Evolutionary conservation across 2,113 vertebrate genomes (phyloP).

Genomic region (Aegypius monachus): DNA sequence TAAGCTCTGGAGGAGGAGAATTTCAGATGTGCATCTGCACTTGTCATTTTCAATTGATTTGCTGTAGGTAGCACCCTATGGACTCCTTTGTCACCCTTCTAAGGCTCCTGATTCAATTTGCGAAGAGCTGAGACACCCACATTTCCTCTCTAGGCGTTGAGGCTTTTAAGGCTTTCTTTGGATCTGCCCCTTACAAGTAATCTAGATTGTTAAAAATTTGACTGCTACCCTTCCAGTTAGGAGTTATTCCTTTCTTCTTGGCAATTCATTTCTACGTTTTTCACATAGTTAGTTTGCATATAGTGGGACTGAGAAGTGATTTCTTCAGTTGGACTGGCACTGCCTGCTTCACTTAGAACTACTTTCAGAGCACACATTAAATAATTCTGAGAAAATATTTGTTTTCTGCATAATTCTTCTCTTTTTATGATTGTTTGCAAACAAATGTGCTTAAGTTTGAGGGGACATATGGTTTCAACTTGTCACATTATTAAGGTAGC

Average conservation of each 20-base stretch:
- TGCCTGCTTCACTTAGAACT: neutral
- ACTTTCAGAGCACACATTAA: neutral
- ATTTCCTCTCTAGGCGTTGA: neutral
- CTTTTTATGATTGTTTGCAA: conserved; percentile 58
- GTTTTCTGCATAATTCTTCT: conserved; percentile 49
- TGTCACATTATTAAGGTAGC: conserved; percentile 48
- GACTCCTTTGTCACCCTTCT: neutral
- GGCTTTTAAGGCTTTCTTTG: neutral
- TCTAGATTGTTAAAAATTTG: neutral
- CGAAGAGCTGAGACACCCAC: neutral
- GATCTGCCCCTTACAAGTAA: neutral
- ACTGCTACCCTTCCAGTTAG: neutral
- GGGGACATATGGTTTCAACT: conserved; percentile 52
- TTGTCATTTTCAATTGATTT: neutral
- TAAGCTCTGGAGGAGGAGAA: neutral
- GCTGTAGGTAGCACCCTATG: neutral
- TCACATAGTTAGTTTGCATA: neutral
- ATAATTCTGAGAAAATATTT: conserved; percentile 44
- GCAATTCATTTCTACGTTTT: neutral
- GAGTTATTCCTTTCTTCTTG: neutral
- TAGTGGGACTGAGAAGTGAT: neutral
- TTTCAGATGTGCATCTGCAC: neutral
- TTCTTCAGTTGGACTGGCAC: neutral
- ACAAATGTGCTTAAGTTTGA: conserved; percentile 59
- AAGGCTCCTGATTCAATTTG: neutral